Evolutionary conservation across 2,113 vertebrate genomes (phyloP).

Genomic region (Zosterops borbonicus): DNA sequence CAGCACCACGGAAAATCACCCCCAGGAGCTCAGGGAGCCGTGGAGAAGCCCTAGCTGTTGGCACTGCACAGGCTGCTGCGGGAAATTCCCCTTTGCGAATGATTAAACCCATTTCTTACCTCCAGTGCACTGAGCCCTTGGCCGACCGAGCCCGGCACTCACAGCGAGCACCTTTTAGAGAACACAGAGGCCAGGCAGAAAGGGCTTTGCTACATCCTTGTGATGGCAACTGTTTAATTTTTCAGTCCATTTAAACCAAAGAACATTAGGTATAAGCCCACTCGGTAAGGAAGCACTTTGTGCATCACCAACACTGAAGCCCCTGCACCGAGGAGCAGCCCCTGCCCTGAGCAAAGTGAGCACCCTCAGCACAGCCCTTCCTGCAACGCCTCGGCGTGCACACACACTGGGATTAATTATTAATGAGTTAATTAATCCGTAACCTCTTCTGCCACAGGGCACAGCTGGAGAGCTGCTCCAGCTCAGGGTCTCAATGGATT

Average conservation of each 20-base stretch:
- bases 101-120: neutral
- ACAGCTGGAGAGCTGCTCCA: neutral
- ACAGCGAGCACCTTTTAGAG: neutral
- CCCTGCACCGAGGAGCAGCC: neutral
- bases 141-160: neutral
- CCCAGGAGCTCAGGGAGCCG: rapidly evolving
- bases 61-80: neutral
- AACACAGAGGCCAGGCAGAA: neutral
- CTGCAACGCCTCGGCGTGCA: neutral
- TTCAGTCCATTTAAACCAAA: neutral
- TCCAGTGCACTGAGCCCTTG: neutral
- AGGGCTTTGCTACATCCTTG: neutral
- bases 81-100: neutral
- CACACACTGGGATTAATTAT: neutral
- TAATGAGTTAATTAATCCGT: neutral
- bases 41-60: neutral
- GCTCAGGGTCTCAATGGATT: neutral
- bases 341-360: neutral
- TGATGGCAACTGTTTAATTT: slow-evolving; percentile 25
- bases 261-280: neutral
- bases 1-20: neutral
- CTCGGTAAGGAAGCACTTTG: neutral
- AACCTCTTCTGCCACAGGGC: neutral
- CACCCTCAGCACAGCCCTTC: neutral
- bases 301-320: neutral